Conservation (phyloP, 2,113 vertebrate genomes). For the Dicentrarchus labrax region DNA sequence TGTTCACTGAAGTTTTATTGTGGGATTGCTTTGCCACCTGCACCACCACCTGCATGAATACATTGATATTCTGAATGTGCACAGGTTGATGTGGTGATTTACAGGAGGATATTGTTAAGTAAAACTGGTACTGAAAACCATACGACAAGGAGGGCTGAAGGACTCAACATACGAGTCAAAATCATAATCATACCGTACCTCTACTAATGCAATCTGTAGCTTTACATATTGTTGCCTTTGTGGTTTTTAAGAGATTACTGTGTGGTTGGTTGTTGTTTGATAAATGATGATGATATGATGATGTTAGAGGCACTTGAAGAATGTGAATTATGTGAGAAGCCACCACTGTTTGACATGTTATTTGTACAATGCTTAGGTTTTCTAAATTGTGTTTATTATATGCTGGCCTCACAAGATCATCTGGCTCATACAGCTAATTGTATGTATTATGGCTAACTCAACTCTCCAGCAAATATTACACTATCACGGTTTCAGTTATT, state of each 20-base stretch:
- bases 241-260: constrained; percentile 60
- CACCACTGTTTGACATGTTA: constrained; percentile 48
- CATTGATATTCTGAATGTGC: constrained; percentile 63
- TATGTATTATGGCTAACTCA: constrained; percentile 29
- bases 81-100: constrained; percentile 37
- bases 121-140: constrained; percentile 33
- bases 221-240: constrained; percentile 77
- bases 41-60: constrained; percentile 63
- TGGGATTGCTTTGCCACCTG: constrained; percentile 35
- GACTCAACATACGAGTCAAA: constrained; percentile 44
- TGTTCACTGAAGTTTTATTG: constrained; percentile 40
- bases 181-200: constrained; percentile 65
- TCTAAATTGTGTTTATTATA: constrained; percentile 40
- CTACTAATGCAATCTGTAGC: constrained; percentile 70
- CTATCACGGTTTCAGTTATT: constrained; percentile 1
- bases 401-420: constrained; percentile 12
- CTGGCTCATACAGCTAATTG: constrained; percentile 28
- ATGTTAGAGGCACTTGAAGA: constrained; percentile 38
- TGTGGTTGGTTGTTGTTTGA: constrained; percentile 43
- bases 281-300: constrained; percentile 19
- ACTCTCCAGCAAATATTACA: constrained; percentile 32
- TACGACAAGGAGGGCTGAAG: constrained; percentile 49
- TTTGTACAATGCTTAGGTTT: constrained; percentile 49
- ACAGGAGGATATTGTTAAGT: constrained; percentile 16
- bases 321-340: constrained; percentile 56